phyloP scores from a whole-genome alignment of 30 jellyfish, hydroid and myxozoan genomes.

The Morbakka virulenta region DNA sequence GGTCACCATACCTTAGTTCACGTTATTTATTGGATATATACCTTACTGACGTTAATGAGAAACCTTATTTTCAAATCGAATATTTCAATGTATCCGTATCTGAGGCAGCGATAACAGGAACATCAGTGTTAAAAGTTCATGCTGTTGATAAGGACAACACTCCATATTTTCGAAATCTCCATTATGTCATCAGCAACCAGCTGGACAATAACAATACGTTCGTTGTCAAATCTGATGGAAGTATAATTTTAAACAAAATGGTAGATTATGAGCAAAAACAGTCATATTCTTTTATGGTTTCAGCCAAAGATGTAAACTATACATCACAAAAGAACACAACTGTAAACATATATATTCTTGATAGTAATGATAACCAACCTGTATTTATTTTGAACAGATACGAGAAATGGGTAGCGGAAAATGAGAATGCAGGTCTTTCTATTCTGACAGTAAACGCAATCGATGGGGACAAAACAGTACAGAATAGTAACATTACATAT shows the following conservation, averaged over 20 bases:
- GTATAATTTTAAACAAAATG: conserved; percentile 32
- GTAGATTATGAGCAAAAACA: conserved; percentile 55
- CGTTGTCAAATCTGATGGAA: conserved; percentile 64
- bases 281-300: conserved; percentile 46
- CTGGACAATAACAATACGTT: conserved; percentile 54
- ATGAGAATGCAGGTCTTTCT: conserved; percentile 6
- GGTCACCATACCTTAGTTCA: conserved; percentile 51
- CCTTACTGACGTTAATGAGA: conserved; percentile 68
- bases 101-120: conserved; percentile 65
- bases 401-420: conserved; percentile 42
- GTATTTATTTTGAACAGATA: conserved; percentile 52
- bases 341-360: conserved; percentile 45
- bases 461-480: conserved; percentile 65
- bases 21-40: conserved; percentile 55
- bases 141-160: conserved; percentile 77
- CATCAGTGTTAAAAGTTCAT: conserved; percentile 35
- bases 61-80: conserved; percentile 18
- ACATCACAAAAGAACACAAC: conserved; percentile 49
- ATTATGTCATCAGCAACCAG: conserved; percentile 27
- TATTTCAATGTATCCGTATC: conserved; percentile 56
- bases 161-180: conserved; percentile 49
- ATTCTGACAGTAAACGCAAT: conserved; percentile 68
- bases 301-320: conserved; percentile 68
- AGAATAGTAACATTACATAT: conserved; percentile 35
- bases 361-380: conserved; percentile 85